Evolutionary conservation across 1,140 invertebrate genomes (phyloP), one percentile per base, ranked within the genome.

Genomic region (Penaeus indicus): DNA sequence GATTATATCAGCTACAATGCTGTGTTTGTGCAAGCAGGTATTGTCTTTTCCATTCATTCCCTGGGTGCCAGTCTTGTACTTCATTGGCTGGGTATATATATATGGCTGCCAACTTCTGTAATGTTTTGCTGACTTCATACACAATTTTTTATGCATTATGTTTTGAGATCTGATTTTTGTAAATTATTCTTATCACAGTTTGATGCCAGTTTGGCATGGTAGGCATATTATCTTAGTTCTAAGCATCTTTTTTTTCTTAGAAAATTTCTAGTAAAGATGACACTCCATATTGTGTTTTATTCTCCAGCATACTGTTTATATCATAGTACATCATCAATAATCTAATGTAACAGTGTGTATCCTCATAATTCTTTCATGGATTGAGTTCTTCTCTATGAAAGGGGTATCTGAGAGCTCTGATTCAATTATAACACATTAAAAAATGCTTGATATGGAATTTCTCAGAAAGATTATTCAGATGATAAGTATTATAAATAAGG

Each of bases 201-300:
- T 88, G 87, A 62, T 60, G 72, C 81, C 82, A 83, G 72, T 88
- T 72, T 88, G 87, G 82, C 67, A 88, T 78, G 69, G 60, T 83
- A 88, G 82, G 81, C 87, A 88, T 88, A 88, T 88, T 88, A 88
- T 88, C 63, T 78, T 88, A 88, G 82, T 84, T 88, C 8, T 84
- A 83, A 88, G 82, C 61, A 38, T 25, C 47, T 54, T 75, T 88
- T 88, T 81, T 88, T 88, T 88, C 79, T 69, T 88, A 83, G 79
- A 69, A 84, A 84, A 78, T 88, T 88, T 88, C 64, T 88, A 88
- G 87, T 88, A 88, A 88, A 88, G 69, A 88, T 78, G 81, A 88
- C 87, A 88, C 81, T 84, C 81, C 72, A 75, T 75, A 16, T 75
- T 75, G 72, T 32, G 18, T 75, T 32, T 75, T 19, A 75, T 75